Conservation (phyloP, 2,797 vertebrate genomes). For the Cetoscarus ocellatus region DNA sequence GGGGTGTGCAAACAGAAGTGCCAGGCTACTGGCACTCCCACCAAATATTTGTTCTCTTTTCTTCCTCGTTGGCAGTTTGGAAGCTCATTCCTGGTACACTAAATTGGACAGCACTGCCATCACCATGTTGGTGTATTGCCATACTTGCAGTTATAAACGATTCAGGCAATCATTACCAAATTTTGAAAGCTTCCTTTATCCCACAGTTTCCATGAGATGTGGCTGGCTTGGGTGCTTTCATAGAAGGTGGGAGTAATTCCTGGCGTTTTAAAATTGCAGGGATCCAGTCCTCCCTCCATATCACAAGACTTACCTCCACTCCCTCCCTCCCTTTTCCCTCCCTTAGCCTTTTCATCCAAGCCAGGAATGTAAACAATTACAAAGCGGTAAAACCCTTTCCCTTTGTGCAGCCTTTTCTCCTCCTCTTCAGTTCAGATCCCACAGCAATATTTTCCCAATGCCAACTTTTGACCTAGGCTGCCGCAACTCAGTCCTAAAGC, state of each 20-base stretch:
- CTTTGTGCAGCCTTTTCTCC: conserved; percentile 51
- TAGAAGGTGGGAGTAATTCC: conserved; percentile 62
- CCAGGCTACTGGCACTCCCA: no score
- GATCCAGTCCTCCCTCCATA: conserved; percentile 53
- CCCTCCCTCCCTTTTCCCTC: conserved; percentile 35
- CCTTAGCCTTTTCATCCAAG: conserved; percentile 65
- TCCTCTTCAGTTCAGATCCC: conserved; percentile 43
- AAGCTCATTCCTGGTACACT: no score
- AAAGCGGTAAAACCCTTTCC: conserved; percentile 60
- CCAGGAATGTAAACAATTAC: conserved; percentile 81
- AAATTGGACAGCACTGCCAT: no score
- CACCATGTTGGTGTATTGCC: no score
- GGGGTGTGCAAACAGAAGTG: no score
- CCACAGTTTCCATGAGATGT: not conserved
- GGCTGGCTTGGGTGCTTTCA: conserved; percentile 22
- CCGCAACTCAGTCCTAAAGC: conserved; percentile 51
- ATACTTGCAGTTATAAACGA: no score
- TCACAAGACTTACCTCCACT: conserved; percentile 57
- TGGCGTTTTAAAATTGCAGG: conserved; percentile 50
- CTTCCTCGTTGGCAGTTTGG: no score
- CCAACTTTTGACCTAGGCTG: conserved; percentile 45
- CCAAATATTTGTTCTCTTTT: no score
- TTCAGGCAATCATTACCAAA: no score
- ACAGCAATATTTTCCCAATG: conserved; percentile 22
- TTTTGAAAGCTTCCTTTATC: conserved; percentile 1